These are phyloP conservation scores for Tachuris rubrigastra DNA, from an alignment of 2,113 vertebrate species.

Conservation along the genomic window DNA sequence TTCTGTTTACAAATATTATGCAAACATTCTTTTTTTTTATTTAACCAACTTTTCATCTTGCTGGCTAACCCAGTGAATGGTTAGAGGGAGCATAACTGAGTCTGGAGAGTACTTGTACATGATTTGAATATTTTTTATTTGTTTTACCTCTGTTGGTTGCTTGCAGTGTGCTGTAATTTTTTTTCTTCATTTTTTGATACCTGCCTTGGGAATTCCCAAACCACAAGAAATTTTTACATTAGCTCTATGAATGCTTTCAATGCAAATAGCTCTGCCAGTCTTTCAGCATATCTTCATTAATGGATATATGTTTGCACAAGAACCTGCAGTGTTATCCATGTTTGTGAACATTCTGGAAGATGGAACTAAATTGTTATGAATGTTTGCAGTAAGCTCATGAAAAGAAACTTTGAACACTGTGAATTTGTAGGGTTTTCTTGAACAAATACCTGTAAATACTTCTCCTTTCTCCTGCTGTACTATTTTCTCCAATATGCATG, in stretches of 20 bases:
- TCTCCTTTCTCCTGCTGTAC: neutral
- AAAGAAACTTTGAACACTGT: neutral
- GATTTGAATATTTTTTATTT: conserved; percentile 37
- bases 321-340: neutral
- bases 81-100: conserved; percentile 8
- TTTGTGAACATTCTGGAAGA: conserved; percentile 32
- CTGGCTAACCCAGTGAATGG: neutral
- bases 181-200: conserved; percentile 3
- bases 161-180: neutral
- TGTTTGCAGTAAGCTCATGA: conserved; percentile 21
- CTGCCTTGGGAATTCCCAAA: conserved; percentile 53
- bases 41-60: conserved; percentile 30
- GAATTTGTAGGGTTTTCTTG: neutral
- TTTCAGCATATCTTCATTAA: conserved; percentile 51
- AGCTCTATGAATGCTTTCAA: conserved; percentile 18
- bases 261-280: conserved; percentile 31
- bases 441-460: neutral
- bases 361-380: neutral
- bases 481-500: neutral
- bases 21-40: neutral
- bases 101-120: neutral
- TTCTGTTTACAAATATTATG: conserved; percentile 30
- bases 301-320: conserved; percentile 37
- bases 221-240: conserved; percentile 50
- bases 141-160: neutral